Percentiles rank a stretch among this genome's conserved stretches.
phyloP scores from a whole-genome alignment of 2,113 vertebrate genomes.

The Potamarius usumacintae region DNA sequence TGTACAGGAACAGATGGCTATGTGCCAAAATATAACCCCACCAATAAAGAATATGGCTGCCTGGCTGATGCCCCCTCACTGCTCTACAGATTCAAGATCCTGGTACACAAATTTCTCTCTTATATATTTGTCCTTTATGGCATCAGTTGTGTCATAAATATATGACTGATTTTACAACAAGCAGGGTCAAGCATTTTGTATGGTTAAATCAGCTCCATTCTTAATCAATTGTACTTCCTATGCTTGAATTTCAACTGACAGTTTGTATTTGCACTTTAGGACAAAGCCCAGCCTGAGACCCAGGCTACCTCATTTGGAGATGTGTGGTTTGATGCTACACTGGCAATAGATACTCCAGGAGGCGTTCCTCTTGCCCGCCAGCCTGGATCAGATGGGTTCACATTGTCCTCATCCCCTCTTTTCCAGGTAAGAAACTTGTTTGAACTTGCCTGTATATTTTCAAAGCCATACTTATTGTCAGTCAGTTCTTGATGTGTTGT shows the following conservation, averaged over 20 bases:
- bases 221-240: neutral
- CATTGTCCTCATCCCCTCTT: slow-evolving; percentile 51
- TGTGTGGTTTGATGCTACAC: slow-evolving; percentile 43
- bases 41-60: slow-evolving; percentile 71
- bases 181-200: neutral
- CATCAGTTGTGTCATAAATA: neutral
- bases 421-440: slow-evolving; percentile 44
- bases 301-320: slow-evolving; percentile 50
- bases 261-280: slow-evolving; percentile 41
- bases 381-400: slow-evolving; percentile 53
- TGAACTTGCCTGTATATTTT: neutral
- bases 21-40: slow-evolving; percentile 78
- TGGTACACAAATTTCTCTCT: slow-evolving; percentile 62
- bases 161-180: neutral
- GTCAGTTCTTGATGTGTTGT: neutral
- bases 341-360: slow-evolving; percentile 46
- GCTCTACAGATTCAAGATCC: slow-evolving; percentile 76
- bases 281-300: slow-evolving; percentile 56
- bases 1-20: slow-evolving; percentile 77
- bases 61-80: slow-evolving; percentile 74
- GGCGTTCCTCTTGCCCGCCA: slow-evolving; percentile 45
- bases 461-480: neutral
- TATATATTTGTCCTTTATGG: neutral
- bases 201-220: neutral
- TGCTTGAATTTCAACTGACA: neutral